phyloP scores from a whole-genome alignment of 2,888 invertebrate species.

The Cataglyphis livida region DNA sequence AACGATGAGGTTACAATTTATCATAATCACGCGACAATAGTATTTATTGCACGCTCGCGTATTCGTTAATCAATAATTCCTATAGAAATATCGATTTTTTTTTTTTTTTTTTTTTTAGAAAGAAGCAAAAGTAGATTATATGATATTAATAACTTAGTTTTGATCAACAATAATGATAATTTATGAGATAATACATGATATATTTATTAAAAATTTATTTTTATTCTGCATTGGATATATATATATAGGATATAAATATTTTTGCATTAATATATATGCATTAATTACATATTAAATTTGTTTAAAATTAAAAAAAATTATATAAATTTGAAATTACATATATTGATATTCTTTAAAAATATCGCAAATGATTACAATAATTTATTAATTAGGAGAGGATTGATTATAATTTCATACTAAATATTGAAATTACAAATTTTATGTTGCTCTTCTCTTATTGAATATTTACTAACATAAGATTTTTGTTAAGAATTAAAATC shows the following conservation, averaged over 20 bases:
- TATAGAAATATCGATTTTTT: conserved; percentile 10
- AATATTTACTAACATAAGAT: neutral
- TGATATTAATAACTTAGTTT: neutral
- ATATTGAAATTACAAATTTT: neutral
- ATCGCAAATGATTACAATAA: neutral
- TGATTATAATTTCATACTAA: neutral
- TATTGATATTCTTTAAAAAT: neutral
- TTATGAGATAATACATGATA: neutral
- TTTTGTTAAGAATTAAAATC: too few species aligned
- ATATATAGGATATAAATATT: neutral
- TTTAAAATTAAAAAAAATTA: neutral
- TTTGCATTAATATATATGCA: neutral
- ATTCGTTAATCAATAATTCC: conserved; percentile 15
- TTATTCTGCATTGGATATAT: neutral
- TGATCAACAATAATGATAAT: conserved; percentile 10
- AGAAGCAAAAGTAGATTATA: neutral
- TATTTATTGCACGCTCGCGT: conserved; percentile 24
- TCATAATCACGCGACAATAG: conserved; percentile 33
- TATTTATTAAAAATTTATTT: neutral
- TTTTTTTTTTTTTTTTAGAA: neutral
- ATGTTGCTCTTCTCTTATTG: neutral
- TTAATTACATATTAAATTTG: neutral
- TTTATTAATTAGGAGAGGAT: neutral
- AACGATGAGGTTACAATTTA: conserved; percentile 36
- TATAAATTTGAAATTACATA: neutral